A percentile compares a stretch with the other conserved stretches of the same genome.
phyloP scores from a whole-genome alignment of 1,140 invertebrate genomes.

The Anastrepha obliqua region DNA sequence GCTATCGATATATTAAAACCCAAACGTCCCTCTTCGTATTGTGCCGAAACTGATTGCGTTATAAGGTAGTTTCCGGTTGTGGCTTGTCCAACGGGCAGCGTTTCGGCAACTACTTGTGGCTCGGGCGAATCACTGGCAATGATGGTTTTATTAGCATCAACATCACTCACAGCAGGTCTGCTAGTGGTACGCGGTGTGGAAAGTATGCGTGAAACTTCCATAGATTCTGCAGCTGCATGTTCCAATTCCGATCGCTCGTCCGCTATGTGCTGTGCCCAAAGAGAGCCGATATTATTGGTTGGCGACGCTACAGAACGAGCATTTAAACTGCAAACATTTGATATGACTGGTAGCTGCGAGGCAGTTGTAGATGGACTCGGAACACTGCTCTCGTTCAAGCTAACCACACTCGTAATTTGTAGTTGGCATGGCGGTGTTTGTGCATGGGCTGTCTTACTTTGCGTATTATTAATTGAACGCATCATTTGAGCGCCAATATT shows the following conservation, averaged over 20 bases:
- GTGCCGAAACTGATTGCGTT: constrained; percentile 58
- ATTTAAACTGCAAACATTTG: constrained; percentile 57
- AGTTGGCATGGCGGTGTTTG: not conserved
- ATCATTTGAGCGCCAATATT: constrained; percentile 28
- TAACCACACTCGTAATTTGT: constrained; percentile 55
- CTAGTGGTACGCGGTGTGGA: not conserved
- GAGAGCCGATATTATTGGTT: not conserved
- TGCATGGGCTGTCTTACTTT: not conserved
- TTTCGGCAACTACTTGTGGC: constrained; percentile 54
- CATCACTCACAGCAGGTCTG: not conserved
- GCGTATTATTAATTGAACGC: not conserved
- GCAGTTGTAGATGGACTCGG: not conserved
- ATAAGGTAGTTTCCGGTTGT: constrained; percentile 54
- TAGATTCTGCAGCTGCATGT: constrained; percentile 39
- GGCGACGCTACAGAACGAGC: not conserved
- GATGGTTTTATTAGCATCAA: not conserved
- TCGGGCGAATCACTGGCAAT: not conserved
- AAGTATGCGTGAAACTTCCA: constrained; percentile 54
- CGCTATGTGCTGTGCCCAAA: constrained; percentile 54
- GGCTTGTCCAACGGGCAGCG: constrained; percentile 48
- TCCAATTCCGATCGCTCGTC: constrained; percentile 46
- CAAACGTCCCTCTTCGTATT: constrained; percentile 51
- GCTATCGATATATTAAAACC: constrained; percentile 58
- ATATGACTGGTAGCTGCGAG: constrained; percentile 42
- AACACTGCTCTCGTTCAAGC: constrained; percentile 19